phyloP scores from a whole-genome alignment of 1,140 invertebrate species.

The Zeugodacus cucurbitae region DNA sequence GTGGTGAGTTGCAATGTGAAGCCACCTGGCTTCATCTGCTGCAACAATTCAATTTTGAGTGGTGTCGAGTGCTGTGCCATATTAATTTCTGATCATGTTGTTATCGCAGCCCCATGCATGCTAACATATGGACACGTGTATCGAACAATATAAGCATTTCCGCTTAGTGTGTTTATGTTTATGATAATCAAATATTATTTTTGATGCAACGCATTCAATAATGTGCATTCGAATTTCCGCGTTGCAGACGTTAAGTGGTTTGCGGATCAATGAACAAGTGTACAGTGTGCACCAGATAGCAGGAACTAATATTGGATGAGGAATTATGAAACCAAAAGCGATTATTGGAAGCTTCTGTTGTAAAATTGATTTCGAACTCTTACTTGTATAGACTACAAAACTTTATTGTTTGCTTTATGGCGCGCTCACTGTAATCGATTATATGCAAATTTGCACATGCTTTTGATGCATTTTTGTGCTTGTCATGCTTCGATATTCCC shows the following conservation, averaged over 20 bases:
- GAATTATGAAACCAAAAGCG: too few relatives aligned
- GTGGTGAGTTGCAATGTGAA: neutral
- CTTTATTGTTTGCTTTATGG: too few relatives aligned
- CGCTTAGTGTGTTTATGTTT: neutral
- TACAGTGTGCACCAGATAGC: neutral
- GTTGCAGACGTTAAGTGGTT: neutral
- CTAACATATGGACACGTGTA: neutral
- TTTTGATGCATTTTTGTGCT: too few relatives aligned
- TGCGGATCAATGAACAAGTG: neutral
- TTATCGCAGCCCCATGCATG: neutral
- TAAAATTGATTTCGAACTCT: too few relatives aligned
- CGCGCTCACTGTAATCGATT: too few relatives aligned
- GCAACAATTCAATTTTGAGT: neutral
- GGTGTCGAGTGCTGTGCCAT: neutral
- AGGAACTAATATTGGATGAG: neutral
- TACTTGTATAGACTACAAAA: too few relatives aligned
- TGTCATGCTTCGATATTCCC: too few relatives aligned
- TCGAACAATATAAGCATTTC: neutral
- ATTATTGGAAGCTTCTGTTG: too few relatives aligned
- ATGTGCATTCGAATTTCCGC: neutral
- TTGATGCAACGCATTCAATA: neutral
- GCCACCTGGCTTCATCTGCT: neutral
- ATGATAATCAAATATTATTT: constrained; percentile 23
- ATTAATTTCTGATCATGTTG: neutral
- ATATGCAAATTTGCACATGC: too few relatives aligned